These are phyloP conservation scores for Thaumatotibia leucotreta DNA, from an alignment of 1,140 invertebrate genomes.

Conservation along the genomic window DNA sequence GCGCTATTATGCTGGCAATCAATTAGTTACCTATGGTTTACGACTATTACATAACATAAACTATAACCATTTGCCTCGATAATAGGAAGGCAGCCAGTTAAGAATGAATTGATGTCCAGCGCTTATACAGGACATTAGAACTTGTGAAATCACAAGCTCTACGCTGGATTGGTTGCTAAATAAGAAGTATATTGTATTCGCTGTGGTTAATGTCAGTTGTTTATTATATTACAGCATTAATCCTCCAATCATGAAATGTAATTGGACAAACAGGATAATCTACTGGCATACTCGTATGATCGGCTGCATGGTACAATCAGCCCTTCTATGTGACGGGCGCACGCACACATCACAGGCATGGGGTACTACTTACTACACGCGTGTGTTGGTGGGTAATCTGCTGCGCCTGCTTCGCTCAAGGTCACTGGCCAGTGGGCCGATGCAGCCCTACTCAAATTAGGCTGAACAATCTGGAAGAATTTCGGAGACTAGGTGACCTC, in stretches of 20 bases:
- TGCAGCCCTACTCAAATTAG: conserved; percentile 51
- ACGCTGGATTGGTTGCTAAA: too few species aligned
- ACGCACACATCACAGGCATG: not conserved
- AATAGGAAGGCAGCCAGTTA: too few species aligned
- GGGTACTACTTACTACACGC: conserved; percentile 22
- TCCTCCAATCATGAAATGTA: not conserved
- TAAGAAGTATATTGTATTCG: too few species aligned
- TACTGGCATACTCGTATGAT: not conserved
- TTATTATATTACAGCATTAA: too few species aligned
- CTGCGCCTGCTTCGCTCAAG: conserved; percentile 43
- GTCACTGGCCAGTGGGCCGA: conserved; percentile 60
- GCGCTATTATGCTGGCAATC: too few species aligned
- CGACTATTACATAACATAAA: too few species aligned
- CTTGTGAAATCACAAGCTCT: too few species aligned
- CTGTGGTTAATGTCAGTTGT: too few species aligned
- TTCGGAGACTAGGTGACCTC: not conserved
- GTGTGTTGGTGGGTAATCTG: conserved; percentile 40
- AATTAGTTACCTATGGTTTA: too few species aligned
- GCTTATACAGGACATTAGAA: too few species aligned
- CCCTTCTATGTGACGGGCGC: conserved; percentile 8
- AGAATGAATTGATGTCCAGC: too few species aligned
- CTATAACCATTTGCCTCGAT: too few species aligned
- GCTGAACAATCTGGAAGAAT: not conserved
- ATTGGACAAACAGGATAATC: not conserved
- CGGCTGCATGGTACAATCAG: not conserved